Conservation (phyloP, 2,888 invertebrate species). For the Zaprionus obscuricornis region DNA sequence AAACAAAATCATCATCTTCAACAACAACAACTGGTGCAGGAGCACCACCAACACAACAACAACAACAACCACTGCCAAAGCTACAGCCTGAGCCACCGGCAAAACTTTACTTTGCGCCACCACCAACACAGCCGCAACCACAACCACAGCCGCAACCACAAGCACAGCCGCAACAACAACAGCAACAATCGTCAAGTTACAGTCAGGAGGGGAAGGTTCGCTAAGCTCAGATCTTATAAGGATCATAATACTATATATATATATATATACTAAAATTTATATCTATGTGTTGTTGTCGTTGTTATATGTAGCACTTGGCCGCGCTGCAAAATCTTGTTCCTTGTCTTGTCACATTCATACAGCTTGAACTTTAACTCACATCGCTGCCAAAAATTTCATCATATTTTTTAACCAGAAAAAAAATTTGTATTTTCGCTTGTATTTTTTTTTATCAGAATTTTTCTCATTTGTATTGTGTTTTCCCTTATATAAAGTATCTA, state of each 20-base stretch:
- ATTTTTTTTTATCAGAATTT: too few relatives aligned
- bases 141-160: constrained; percentile 18
- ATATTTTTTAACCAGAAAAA: constrained; percentile 3
- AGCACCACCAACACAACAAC: constrained; percentile 19
- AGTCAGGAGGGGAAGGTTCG: constrained; percentile 82
- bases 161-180: constrained; percentile 9
- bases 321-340: constrained; percentile 2
- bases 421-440: neutral
- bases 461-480: neutral
- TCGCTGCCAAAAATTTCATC: constrained; percentile 17
- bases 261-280: constrained; percentile 36
- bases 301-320: constrained; percentile 60
- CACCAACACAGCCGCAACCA: constrained; percentile 20
- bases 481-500: too few relatives aligned
- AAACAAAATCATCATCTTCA: constrained; percentile 61
- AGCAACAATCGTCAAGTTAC: constrained; percentile 41
- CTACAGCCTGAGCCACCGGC: constrained; percentile 69
- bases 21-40: constrained; percentile 23
- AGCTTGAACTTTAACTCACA: too few relatives aligned
- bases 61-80: constrained; percentile 27
- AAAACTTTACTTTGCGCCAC: constrained; percentile 57
- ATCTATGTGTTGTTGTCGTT: constrained; percentile 47
- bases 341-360: too few relatives aligned
- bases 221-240: constrained; percentile 26
- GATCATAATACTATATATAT: constrained; percentile 9